Evolutionary conservation across 1,140 invertebrate species (phyloP), one percentile per base, ranked within the genome.

Genomic region (Anoplophora glabripennis): DNA sequence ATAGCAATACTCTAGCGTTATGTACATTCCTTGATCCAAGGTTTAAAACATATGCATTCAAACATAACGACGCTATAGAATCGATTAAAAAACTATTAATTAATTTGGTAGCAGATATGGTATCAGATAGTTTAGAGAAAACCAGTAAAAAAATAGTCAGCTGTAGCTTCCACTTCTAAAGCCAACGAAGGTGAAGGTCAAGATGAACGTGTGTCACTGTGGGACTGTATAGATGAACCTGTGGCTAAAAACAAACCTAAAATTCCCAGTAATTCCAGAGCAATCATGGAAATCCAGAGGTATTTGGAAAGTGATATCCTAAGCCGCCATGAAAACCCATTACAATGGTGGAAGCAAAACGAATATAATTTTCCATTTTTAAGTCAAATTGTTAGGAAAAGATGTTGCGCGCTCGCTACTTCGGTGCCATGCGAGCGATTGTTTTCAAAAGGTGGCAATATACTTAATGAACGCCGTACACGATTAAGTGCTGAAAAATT

Each of bases 11-110:
- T 7, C 35, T 63, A 38, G 42, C 53, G 15, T 21, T n/a, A n/a
- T 54, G 18, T 49, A 59, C 56, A 41, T 63, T 63, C 44, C 33
- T 63, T 18, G 62, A 64, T 34, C 57, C 53, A 7, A 52, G 62
- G 18, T 64, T 60, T 53, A 64, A 64, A 57, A 49, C 7, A 14
- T 45, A 58, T 9, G 37, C 41, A 9, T 61, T 61, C 36, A 41
- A 28, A 49, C 9, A n/a, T n/a, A n/a, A n/a, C n/a, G n/a, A n/a
- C n/a, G n/a, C n/a, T n/a, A n/a, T n/a, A 51, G 33, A 17, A 12
- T 44, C 54, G 15, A 60, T 11, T 42, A 40, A 28, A 33, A 53
- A 46, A 46, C 53, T 46, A 54, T 45, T 40, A 18, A 18, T 59
- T 9, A 54, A 14, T 12, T 17, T n/a, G 14, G 14, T 37, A 45